phyloP scores from a whole-genome alignment of 1,140 invertebrate species.

The Eupristina koningsbergeri region DNA sequence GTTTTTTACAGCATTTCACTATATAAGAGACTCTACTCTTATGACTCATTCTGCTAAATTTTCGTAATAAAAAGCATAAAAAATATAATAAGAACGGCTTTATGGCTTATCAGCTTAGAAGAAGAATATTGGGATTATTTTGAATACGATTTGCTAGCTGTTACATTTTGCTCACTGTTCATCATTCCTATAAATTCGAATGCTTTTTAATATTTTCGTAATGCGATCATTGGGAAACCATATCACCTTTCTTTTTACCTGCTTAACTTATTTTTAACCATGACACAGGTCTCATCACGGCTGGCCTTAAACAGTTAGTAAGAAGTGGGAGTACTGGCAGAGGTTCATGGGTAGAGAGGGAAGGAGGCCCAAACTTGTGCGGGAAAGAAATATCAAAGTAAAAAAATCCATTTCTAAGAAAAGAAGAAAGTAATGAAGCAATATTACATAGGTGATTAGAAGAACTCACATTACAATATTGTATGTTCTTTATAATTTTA shows the following conservation, averaged over 20 bases:
- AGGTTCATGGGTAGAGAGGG: not conserved
- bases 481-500: not conserved
- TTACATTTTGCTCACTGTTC: too few species aligned
- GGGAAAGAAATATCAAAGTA: not conserved
- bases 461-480: not conserved
- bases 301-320: slow-evolving; percentile 31
- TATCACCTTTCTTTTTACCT: slow-evolving; percentile 50
- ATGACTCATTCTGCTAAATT: too few species aligned
- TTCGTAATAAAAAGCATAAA: too few species aligned
- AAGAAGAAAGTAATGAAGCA: not conserved
- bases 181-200: too few species aligned
- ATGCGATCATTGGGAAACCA: not conserved
- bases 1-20: too few species aligned
- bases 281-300: slow-evolving; percentile 63
- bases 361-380: not conserved
- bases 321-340: not conserved
- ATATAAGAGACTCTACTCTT: too few species aligned
- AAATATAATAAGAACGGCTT: too few species aligned
- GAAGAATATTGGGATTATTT: too few species aligned
- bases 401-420: not conserved
- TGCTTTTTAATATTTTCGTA: not conserved
- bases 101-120: too few species aligned
- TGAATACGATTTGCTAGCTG: too few species aligned
- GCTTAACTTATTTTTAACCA: slow-evolving; percentile 66
- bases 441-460: not conserved